Percentiles rank a stretch among this genome's conserved stretches.
These are phyloP conservation scores for Eupithecia dodoneata DNA, from an alignment of 2,888 invertebrate species.

Conservation along the genomic window DNA sequence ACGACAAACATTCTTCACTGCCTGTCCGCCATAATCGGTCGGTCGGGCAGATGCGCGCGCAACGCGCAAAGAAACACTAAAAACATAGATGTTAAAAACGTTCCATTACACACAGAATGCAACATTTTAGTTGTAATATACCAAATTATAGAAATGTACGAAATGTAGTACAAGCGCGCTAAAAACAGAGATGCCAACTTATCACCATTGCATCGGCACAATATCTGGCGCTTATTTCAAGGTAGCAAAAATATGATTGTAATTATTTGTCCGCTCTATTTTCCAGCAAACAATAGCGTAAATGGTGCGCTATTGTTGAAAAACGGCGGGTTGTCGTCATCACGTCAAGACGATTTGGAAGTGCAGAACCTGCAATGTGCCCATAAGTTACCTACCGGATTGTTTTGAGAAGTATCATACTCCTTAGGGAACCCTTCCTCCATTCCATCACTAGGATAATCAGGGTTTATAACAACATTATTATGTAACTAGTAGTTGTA, in stretches of 20 bases:
- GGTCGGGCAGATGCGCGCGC: constrained; percentile 82
- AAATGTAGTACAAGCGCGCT: too few relatives aligned
- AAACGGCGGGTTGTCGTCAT: not conserved
- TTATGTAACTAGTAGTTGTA: too few relatives aligned
- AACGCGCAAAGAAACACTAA: constrained; percentile 81
- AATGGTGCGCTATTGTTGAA: not conserved
- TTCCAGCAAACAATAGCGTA: too few relatives aligned
- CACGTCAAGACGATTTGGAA: not conserved
- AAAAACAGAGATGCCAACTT: too few relatives aligned
- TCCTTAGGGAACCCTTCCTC: not conserved
- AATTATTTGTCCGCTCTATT: too few relatives aligned
- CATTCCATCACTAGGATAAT: too few relatives aligned
- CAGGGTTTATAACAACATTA: too few relatives aligned
- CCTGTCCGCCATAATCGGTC: constrained; percentile 83
- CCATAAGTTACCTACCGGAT: not conserved
- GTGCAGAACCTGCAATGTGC: not conserved
- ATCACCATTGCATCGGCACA: too few relatives aligned
- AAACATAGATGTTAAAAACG: constrained; percentile 67
- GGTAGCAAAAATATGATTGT: too few relatives aligned
- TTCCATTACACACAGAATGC: constrained; percentile 30
- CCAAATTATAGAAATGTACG: too few relatives aligned
- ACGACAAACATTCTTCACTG: constrained; percentile 82
- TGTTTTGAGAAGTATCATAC: not conserved
- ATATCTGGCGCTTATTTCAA: too few relatives aligned
- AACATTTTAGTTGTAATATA: too few relatives aligned